Base-by-base conservation (phyloP, 2,113 vertebrate genomes). In the Tylochromis polylepis region DNA sequence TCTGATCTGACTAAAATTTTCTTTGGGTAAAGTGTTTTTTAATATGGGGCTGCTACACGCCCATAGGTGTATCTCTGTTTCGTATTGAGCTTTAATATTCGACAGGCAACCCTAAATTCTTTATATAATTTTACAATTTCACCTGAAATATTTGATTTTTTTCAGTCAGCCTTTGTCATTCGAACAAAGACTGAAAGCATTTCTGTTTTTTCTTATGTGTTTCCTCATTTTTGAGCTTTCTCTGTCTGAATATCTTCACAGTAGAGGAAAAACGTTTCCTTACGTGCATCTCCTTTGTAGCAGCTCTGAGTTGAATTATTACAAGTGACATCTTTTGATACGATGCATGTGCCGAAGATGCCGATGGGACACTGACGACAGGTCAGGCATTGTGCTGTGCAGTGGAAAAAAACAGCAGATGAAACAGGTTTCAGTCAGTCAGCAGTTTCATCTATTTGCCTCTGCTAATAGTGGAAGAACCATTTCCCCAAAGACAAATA, bases 341-440 rank as follows among this genome's bases (percentile, higher is more conserved):
- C 80, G 1, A 93, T 2, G 46, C 93, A 93, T 0, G 3, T 6
- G 2, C 72, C 85, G 2, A 90, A 46, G 20, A 93, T 0, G 0
- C 81, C 85, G 1, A 93, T 0, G 2, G 43, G 9, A 34, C 94
- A 94, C 51, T 57, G 59, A 4, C 14, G 65, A 31, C 93, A 95
- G 29, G 1, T 59, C 38, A 95, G 72, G 18, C 87, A 41, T 3
- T 93, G 82, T 5, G 84, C 94, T 95, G 87, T 82, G 82, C 8
- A 80, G 3, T 8, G 55, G 38, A 12, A 79, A 3, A 5, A 87
- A 29, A 82, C 9, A 78, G 10, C 14, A 16, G 38, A 65, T 51
- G 6, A 2, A 38, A 57, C 10, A 75, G 43, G 11, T 56, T 55
- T 60, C 24, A 46, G 16, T 27, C 34, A 53, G 43, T 8, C 31